Evolutionary conservation across 2,113 vertebrate genomes (phyloP).

Genomic region (Semicossyphus pulcher): DNA sequence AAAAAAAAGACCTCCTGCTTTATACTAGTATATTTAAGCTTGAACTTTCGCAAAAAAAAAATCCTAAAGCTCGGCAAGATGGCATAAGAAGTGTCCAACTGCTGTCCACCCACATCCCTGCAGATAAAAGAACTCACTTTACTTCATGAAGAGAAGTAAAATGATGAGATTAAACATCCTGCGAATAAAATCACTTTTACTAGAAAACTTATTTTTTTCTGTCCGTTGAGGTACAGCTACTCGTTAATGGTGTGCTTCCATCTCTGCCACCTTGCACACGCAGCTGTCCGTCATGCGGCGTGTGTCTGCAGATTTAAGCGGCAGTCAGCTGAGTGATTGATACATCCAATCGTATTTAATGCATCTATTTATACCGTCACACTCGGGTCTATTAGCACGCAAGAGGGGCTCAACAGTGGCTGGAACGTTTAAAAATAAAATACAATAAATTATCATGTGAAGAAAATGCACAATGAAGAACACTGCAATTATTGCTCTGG

Average conservation of each 20-base stretch:
- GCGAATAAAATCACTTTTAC: slow-evolving; percentile 13
- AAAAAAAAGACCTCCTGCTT: slow-evolving; percentile 36
- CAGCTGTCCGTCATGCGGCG: slow-evolving; percentile 11
- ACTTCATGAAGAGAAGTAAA: slow-evolving; percentile 22
- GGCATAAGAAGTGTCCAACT: slow-evolving; percentile 38
- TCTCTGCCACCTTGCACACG: not conserved
- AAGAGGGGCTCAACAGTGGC: slow-evolving; percentile 45
- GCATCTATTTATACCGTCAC: slow-evolving; percentile 66
- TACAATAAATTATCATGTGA: slow-evolving; percentile 65
- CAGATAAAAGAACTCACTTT: slow-evolving; percentile 21
- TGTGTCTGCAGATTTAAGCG: slow-evolving; percentile 31
- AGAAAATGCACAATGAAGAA: slow-evolving; percentile 67
- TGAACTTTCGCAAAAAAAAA: slow-evolving; percentile 18
- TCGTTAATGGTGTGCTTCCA: slow-evolving; percentile 35
- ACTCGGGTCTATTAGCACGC: slow-evolving; percentile 57
- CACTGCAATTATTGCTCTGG: slow-evolving; percentile 73
- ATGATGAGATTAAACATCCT: slow-evolving; percentile 17
- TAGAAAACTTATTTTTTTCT: slow-evolving; percentile 12
- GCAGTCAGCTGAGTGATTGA: slow-evolving; percentile 65
- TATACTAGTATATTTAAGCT: slow-evolving; percentile 16
- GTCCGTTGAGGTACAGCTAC: slow-evolving; percentile 33
- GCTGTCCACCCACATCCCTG: slow-evolving; percentile 42
- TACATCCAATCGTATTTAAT: slow-evolving; percentile 73
- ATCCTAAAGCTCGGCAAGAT: slow-evolving; percentile 23
- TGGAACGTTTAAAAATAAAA: slow-evolving; percentile 58